These are phyloP conservation scores for Orientallactaga bullata DNA, from an alignment of 2,113 vertebrate genomes.

Conservation along the genomic window DNA sequence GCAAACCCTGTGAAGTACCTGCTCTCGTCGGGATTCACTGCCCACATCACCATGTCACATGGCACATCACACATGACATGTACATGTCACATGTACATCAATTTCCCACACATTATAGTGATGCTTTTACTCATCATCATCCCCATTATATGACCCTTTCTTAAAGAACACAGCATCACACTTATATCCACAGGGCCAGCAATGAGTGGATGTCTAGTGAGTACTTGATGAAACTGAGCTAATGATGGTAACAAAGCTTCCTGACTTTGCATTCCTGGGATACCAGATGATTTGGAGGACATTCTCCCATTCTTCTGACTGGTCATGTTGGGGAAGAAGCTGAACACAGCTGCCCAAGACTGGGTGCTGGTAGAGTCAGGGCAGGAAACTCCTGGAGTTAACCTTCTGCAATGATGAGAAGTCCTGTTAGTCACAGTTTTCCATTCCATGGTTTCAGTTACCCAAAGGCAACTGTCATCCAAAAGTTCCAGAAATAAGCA, in stretches of 20 bases:
- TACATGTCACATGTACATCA: no score
- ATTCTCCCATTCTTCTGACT: not conserved
- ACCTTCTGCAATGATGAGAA: not conserved
- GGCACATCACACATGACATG: no score
- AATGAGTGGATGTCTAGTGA: slow-evolving; percentile 14
- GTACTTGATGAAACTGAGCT: slow-evolving; percentile 38
- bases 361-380: not conserved
- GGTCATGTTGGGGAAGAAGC: not conserved
- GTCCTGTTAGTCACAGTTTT: not conserved
- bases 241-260: slow-evolving; percentile 21
- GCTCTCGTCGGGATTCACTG: not conserved
- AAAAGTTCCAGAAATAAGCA: not conserved
- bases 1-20: not conserved
- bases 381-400: not conserved
- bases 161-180: not conserved
- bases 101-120: no score
- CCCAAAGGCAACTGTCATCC: not conserved
- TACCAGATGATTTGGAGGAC: not conserved
- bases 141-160: not conserved
- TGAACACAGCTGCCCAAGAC: not conserved
- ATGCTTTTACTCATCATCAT: not conserved
- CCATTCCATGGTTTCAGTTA: not conserved
- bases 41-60: not conserved
- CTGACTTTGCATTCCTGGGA: not conserved
- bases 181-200: not conserved